Percentiles rank a stretch among this genome's conserved stretches.
These are phyloP conservation scores for Proales similis DNA, from an alignment of 1,140 invertebrate species.

Conservation along the genomic window DNA sequence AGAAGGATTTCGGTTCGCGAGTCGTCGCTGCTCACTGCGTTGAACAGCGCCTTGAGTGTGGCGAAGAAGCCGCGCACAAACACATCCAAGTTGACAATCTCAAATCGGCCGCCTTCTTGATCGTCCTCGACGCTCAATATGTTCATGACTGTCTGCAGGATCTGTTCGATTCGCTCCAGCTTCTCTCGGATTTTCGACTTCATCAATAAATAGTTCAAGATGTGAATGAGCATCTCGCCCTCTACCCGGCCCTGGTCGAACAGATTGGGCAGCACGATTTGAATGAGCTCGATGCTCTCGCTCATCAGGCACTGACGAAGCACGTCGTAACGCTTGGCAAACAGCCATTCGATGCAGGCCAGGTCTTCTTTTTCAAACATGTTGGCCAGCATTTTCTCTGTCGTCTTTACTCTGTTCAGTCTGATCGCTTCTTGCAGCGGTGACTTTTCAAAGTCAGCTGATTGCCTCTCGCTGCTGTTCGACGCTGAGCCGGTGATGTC, in stretches of 20 bases:
- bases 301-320: conserved; percentile 28
- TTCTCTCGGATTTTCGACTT: conserved; percentile 18
- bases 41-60: conserved; percentile 28
- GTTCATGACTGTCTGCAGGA: conserved; percentile 14
- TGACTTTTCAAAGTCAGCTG: conserved; percentile 22
- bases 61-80: conserved; percentile 23
- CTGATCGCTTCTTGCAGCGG: conserved; percentile 32
- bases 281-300: conserved; percentile 20
- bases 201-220: conserved; percentile 27
- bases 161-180: conserved; percentile 7
- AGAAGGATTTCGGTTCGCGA: conserved; percentile 2
- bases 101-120: not conserved
- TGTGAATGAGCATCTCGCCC: conserved; percentile 20
- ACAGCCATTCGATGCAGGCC: conserved; percentile 22
- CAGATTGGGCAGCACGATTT: conserved; percentile 24
- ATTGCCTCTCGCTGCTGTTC: not conserved
- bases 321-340: conserved; percentile 20
- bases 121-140: conserved; percentile 2
- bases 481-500: conserved; percentile 3
- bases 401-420: not conserved
- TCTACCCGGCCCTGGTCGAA: conserved; percentile 24
- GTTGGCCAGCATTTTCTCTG: conserved; percentile 10
- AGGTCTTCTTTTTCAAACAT: conserved; percentile 27
- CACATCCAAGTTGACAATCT: conserved; percentile 14
- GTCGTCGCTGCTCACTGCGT: conserved; percentile 21